Evolutionary conservation across 2,113 vertebrate genomes (phyloP).

Genomic region (Zeus faber): DNA sequence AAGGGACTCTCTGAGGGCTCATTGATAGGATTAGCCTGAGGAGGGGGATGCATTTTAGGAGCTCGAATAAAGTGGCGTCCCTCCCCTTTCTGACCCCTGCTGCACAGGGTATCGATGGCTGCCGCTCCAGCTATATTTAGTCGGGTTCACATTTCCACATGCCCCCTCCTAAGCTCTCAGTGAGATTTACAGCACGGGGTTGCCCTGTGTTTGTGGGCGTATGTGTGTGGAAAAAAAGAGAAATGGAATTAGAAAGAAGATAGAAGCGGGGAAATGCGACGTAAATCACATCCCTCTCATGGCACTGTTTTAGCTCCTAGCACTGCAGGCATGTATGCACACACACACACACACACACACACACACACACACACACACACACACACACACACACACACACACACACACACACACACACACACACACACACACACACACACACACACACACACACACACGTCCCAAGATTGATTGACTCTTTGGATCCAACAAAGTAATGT

Average conservation of each 20-base stretch:
- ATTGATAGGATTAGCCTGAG: conserved; percentile 17
- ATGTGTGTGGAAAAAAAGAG: no score
- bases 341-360: not conserved
- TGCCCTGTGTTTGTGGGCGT: not conserved
- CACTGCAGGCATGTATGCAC: not conserved
- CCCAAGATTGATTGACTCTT: conserved; percentile 2
- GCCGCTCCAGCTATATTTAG: conserved; percentile 74
- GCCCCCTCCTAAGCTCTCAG: conserved; percentile 60
- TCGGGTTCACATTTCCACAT: conserved; percentile 72
- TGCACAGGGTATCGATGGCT: conserved; percentile 68
- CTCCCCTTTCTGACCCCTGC: conserved; percentile 58
- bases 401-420: conserved; percentile 12
- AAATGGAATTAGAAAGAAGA: no score
- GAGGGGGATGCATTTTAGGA: conserved; percentile 41
- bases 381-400: conserved; percentile 9
- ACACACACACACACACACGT: conserved; percentile 3
- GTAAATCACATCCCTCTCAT: no score
- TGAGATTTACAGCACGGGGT: conserved; percentile 66
- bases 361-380: conserved; percentile 1
- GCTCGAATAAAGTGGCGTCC: conserved; percentile 58
- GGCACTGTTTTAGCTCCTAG: no score
- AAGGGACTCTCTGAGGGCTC: not conserved
- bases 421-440: conserved; percentile 3
- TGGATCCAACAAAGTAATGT: no score
- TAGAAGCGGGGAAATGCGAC: no score